These are phyloP conservation scores for Delichon dasypus DNA, from an alignment of 2,797 vertebrate species.

Conservation along the genomic window DNA sequence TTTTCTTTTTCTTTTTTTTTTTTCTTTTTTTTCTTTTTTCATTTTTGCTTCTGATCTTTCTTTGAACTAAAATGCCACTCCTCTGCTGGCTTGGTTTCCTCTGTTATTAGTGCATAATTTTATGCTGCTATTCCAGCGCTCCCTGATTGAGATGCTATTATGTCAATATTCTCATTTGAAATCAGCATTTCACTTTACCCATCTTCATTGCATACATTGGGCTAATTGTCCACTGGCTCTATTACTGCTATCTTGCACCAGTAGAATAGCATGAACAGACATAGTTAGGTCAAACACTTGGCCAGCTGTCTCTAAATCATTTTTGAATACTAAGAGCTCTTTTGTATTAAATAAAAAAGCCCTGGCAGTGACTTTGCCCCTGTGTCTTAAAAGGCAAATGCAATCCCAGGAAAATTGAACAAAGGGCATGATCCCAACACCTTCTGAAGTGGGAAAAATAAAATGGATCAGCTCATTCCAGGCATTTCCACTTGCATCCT, in stretches of 20 bases:
- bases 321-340: conserved; percentile 58
- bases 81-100: conserved; percentile 23
- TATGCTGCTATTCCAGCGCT: conserved; percentile 29
- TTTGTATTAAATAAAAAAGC: conserved; percentile 55
- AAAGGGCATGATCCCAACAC: conserved; percentile 16
- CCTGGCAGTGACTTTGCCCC: conserved; percentile 60
- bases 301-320: conserved; percentile 59
- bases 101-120: conserved; percentile 40
- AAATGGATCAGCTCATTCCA: conserved; percentile 18
- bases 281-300: conserved; percentile 57
- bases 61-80: conserved; percentile 15
- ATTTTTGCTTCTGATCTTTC: conserved; percentile 9
- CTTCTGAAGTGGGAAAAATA: conserved; percentile 20
- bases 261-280: conserved; percentile 5
- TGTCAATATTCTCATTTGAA: conserved; percentile 65
- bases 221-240: conserved; percentile 60
- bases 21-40: rapidly evolving
- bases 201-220: conserved; percentile 32
- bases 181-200: conserved; percentile 54
- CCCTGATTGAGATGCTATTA: conserved; percentile 59
- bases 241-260: conserved; percentile 32
- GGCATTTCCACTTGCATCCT: conserved; percentile 8
- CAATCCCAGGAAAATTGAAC: conserved; percentile 41
- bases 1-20: rapidly evolving
- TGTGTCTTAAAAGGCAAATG: conserved; percentile 50